Evolutionary conservation across 2,113 vertebrate species (phyloP), one percentile per base, ranked within the genome.

Genomic region (Anolis sagrei): DNA sequence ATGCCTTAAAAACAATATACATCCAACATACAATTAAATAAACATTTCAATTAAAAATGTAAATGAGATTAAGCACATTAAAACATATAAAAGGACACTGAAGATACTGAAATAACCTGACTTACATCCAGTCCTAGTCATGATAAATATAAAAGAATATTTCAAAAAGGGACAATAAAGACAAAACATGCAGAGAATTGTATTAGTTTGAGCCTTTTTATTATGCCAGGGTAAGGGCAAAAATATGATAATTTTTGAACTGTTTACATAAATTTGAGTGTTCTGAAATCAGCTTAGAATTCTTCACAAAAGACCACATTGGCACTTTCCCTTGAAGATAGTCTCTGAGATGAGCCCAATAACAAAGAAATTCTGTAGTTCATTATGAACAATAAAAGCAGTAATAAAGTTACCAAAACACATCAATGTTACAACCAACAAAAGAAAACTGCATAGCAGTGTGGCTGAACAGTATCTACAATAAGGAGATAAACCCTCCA

Each of bases 391-490:
- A 74, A 6, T 74, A 86, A 74, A 34, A 62, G 2, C 29, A 74
- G 18, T 10, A 69, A 72, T 44, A n/a, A 3, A 70, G 5, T 44
- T 32, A 62, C 36, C 75, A 21, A 62, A 64, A 62, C 44, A 44
- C 54, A 21, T 62, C 58, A 23, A 5, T 62, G 7, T 39, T 69
- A 69, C 27, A 64, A 36, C 10, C 27, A 36, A 16, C 27, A 36
- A 64, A 74, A 34, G 48, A 83, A 78, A 72, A 85, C 66, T 78
- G 66, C 34, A 32, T 79, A 62, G 76, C 83, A 85, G 84, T 61
- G 23, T 78, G 34, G 61, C 6, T 29, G 21, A 49, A 58, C 3
- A 78, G 61, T 16, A 78, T 8, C 61, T 58, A 64, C 44, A 79
- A 79, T 27, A 70, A 58, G 7, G 14, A 69, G 64, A 34, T 48